Percentiles rank a stretch among this genome's conserved stretches.
Evolutionary conservation across 2,113 vertebrate genomes (phyloP).

Genomic region (Rana temporaria): DNA sequence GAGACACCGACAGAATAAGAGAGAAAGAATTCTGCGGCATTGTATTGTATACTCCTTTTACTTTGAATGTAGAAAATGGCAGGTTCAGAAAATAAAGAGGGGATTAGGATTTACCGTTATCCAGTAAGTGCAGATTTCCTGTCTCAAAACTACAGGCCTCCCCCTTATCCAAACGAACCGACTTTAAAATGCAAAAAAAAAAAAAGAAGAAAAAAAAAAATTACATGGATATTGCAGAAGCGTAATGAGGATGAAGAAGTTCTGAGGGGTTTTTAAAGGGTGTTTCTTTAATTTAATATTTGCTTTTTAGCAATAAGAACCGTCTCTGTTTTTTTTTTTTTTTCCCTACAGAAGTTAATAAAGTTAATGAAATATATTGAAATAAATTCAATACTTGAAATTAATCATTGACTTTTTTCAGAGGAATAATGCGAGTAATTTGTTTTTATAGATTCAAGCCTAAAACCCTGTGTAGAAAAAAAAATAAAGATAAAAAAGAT

Average conservation of each 20-base stretch:
- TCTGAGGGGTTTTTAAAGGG: not conserved
- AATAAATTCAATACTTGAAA: slow-evolving; percentile 55
- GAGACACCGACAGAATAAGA: slow-evolving; percentile 9
- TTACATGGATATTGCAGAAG: slow-evolving; percentile 9
- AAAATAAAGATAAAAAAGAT: too few species aligned
- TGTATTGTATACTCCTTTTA: not conserved
- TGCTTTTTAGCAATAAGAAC: slow-evolving; percentile 37
- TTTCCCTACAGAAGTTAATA: slow-evolving; percentile 34
- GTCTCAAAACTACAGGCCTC: not conserved
- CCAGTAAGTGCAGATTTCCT: slow-evolving; percentile 47
- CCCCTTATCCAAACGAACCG: not conserved
- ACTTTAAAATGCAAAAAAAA: not conserved
- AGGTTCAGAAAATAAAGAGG: slow-evolving; percentile 26
- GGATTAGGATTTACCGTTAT: slow-evolving; percentile 2
- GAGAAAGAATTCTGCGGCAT: slow-evolving; percentile 37
- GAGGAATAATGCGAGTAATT: slow-evolving; percentile 41
- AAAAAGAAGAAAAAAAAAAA: too few species aligned
- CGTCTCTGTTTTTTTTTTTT: slow-evolving; percentile 32
- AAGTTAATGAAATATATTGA: slow-evolving; percentile 53
- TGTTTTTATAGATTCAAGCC: slow-evolving; percentile 44
- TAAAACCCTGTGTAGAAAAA: not conserved
- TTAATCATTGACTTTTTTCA: slow-evolving; percentile 52
- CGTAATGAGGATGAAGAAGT: not conserved
- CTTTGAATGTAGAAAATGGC: slow-evolving; percentile 37
- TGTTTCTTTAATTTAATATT: slow-evolving; percentile 41